phyloP scores from a whole-genome alignment of 2,888 invertebrate genomes.

The Meloe dianella region DNA sequence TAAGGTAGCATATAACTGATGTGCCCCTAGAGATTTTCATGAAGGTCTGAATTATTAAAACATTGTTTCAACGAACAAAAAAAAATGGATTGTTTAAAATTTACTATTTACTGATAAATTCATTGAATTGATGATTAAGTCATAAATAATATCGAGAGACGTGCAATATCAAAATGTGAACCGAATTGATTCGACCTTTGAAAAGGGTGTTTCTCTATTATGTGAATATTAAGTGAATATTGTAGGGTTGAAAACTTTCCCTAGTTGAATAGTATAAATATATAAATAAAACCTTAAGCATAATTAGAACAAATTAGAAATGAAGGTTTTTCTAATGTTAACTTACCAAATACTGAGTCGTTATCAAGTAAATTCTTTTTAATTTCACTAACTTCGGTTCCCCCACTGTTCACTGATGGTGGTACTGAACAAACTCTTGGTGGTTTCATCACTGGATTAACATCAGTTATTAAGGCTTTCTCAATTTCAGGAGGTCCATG shows the following conservation, averaged over 20 bases:
- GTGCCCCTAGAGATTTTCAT: not conserved
- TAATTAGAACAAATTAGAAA: slow-evolving; percentile 19
- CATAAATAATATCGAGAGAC: not conserved
- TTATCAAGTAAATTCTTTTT: slow-evolving; percentile 81
- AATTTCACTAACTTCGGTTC: slow-evolving; percentile 81
- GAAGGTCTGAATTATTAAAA: not conserved
- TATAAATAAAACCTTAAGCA: slow-evolving; percentile 16
- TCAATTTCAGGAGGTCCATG: slow-evolving; percentile 84
- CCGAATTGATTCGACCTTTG: not conserved
- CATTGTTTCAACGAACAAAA: not conserved
- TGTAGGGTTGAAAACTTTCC: not conserved
- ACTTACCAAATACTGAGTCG: slow-evolving; percentile 71
- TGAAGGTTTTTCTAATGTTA: not conserved
- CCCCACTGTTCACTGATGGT: slow-evolving; percentile 74
- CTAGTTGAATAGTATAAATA: too few relatives aligned
- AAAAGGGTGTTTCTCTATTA: not conserved
- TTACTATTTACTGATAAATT: not conserved
- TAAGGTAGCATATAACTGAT: slow-evolving; percentile 1
- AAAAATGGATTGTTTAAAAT: not conserved
- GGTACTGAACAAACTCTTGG: slow-evolving; percentile 78
- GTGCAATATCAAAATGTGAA: not conserved
- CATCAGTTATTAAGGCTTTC: slow-evolving; percentile 82
- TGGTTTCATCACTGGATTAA: slow-evolving; percentile 85
- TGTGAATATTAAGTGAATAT: not conserved
- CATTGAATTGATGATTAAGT: not conserved